These are phyloP conservation scores for Gila robusta DNA, from an alignment of 2,797 vertebrate species.

Conservation along the genomic window DNA sequence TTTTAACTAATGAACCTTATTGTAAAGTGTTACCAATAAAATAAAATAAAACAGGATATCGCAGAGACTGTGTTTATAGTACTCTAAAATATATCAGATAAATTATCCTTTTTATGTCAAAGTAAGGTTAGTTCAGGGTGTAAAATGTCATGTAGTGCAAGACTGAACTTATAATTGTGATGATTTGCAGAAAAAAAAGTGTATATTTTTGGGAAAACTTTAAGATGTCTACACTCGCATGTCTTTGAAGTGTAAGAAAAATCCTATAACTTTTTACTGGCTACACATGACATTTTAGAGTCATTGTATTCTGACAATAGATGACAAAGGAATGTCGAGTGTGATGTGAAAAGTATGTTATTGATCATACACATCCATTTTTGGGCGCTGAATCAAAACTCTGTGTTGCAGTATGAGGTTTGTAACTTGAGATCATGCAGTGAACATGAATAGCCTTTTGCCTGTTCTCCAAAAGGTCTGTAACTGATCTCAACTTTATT, in stretches of 20 bases:
- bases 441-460: conserved; percentile 20
- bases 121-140: too few species aligned
- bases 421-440: conserved; percentile 35
- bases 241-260: conserved; percentile 2
- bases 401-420: conserved; percentile 36
- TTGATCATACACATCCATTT: conserved; percentile 28
- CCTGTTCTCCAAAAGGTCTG: conserved; percentile 17
- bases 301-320: background rate
- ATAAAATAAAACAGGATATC: too few species aligned
- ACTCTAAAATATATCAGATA: too few species aligned
- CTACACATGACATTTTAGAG: background rate
- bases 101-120: too few species aligned
- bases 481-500: conserved; percentile 1
- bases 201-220: background rate
- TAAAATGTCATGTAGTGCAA: too few species aligned
- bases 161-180: too few species aligned
- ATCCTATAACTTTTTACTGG: background rate
- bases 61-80: too few species aligned
- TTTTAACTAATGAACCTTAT: too few species aligned
- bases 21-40: too few species aligned
- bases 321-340: conserved; percentile 29
- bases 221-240: background rate
- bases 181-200: background rate
- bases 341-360: background rate
- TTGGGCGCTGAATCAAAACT: conserved; percentile 1